phyloP scores from a whole-genome alignment of 64 coral and sea anemone species.

The Orbicella faveolata region DNA sequence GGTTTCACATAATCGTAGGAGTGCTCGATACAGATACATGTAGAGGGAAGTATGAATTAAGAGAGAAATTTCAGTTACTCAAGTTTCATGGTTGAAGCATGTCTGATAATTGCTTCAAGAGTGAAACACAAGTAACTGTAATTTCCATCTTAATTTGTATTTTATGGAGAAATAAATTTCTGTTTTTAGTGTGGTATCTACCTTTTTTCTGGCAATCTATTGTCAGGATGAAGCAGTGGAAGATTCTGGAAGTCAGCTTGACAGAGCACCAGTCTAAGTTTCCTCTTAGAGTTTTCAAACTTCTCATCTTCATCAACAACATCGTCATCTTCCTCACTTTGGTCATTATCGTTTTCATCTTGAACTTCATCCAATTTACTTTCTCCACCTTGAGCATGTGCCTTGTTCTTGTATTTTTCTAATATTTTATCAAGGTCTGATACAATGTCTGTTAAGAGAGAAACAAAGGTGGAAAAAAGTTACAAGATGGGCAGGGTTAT shows the following conservation, averaged over 20 bases:
- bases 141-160: background rate
- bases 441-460: slow-evolving; percentile 51
- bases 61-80: no score
- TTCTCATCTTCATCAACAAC: slow-evolving; percentile 70
- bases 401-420: slow-evolving; percentile 57
- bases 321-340: slow-evolving; percentile 72
- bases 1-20: no score
- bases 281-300: slow-evolving; percentile 80
- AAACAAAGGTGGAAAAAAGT: background rate
- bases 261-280: slow-evolving; percentile 81
- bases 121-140: no score
- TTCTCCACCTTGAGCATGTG: background rate
- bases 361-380: slow-evolving; percentile 15
- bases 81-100: no score
- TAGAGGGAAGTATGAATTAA: no score
- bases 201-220: background rate
- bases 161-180: background rate
- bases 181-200: background rate
- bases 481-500: no score
- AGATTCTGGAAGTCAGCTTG: slow-evolving; percentile 89
- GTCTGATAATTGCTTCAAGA: background rate
- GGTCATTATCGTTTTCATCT: slow-evolving; percentile 11
- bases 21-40: no score
- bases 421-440: slow-evolving; percentile 66
- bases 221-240: slow-evolving; percentile 68